Conservation (phyloP, 2,797 vertebrate species). For the Myotis pilosus region DNA sequence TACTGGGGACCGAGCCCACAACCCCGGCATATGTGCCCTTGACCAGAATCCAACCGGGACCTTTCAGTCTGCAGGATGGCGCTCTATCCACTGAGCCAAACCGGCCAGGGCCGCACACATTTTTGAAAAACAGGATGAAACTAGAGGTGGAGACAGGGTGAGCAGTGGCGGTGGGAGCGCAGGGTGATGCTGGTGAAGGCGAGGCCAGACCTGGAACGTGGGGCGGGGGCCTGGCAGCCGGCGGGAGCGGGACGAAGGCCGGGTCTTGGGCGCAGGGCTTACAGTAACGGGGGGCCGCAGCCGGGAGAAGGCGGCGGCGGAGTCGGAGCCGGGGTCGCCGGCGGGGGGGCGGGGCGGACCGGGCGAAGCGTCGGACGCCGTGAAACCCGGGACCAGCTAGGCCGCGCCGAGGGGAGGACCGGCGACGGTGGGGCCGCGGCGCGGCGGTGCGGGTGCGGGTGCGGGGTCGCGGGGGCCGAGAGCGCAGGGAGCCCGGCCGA, state of each 20-base stretch:
- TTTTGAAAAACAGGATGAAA: not conserved
- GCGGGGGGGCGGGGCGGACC: not conserved
- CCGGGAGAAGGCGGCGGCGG: not conserved
- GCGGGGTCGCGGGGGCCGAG: not conserved
- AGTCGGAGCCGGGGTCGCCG: not conserved
- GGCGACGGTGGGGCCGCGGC: not conserved
- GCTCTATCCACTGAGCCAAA: no score
- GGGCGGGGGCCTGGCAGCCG: not conserved
- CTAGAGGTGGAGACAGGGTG: no score
- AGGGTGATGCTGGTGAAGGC: not conserved
- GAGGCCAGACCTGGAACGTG: not conserved
- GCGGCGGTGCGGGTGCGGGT: not conserved
- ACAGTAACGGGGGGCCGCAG: fast-evolving
- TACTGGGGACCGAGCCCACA: no score
- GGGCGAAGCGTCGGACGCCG: not conserved
- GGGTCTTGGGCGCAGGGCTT: not conserved
- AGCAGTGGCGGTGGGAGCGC: not conserved
- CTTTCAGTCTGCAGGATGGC: no score
- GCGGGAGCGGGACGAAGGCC: not conserved
- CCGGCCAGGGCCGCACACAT: not conserved
- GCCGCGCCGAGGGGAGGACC: conserved; percentile 36
- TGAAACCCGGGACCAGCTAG: not conserved
- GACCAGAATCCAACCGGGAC: no score
- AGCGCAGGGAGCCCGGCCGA: fast-evolving
- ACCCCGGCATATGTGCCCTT: no score